Base-by-base conservation (phyloP, 1,140 invertebrate genomes). In the Drosophila tristis region DNA sequence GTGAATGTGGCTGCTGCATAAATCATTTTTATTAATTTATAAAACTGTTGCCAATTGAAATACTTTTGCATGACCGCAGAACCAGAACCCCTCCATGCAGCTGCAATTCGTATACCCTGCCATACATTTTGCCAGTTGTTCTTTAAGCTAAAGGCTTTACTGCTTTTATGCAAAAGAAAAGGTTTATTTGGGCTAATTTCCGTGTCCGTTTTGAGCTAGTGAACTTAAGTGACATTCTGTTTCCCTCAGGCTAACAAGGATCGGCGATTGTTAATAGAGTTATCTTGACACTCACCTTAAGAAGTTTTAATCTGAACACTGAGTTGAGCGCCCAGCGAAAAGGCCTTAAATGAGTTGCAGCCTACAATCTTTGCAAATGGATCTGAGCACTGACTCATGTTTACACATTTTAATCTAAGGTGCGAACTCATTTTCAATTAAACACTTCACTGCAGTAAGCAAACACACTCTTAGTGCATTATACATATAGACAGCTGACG, bases 21-120 rank as follows among this genome's bases (percentile, higher is more conserved):
- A 87, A 87, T 86, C 82, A 89, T 82, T 86, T 78, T 89, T 86
- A 87, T 86, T 86, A 87, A 86, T 86, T 86, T 87, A 87, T 71
- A 86, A 86, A 89, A 78, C 64, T 86, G 70, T 54, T 87, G 51
- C 70, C 70, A 61, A 81, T 71, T 67, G 70, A 86, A 78, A 86
- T 87, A 78, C 57, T 78, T 61, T 68, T 43, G 70, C 72, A 54
- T 59, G 54, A 44, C 59, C 54, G 35, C 23, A 49, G 13, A 64
- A 4, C 23, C 23, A 25, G 23, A 25, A 11, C 20, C 20, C n/a
- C 35, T 45, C 11, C 71, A 42, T 48, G 44, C 15, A 57, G 63
- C 29, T 64, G 57, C 1, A 2, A 25, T 11, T 0, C 13, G 11
- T 35, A 0, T 25, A 25, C 23, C 20, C 20, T 20, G 0, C 0